Conservation (phyloP, 2,888 invertebrate species). For the Arrhopalites spinosus region DNA sequence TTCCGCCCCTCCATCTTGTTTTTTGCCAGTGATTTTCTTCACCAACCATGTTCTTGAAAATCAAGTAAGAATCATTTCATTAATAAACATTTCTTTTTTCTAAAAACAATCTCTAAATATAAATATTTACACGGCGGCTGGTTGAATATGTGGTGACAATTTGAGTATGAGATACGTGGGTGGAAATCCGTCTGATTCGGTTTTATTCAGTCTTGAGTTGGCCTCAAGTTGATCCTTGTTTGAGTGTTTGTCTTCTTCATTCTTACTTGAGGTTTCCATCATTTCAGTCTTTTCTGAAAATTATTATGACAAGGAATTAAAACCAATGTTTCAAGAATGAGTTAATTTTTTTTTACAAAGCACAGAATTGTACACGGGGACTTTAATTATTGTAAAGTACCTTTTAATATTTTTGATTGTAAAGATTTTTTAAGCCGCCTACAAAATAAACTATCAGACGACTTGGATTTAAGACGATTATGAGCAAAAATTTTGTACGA, state of each 20-base stretch:
- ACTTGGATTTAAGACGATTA: no score
- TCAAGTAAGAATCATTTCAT: slow-evolving; percentile 59
- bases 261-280: not conserved
- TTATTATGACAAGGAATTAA: not conserved
- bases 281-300: not conserved
- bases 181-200: slow-evolving; percentile 57
- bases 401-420: not conserved
- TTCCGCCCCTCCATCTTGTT: slow-evolving; percentile 65
- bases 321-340: not conserved
- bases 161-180: slow-evolving; percentile 54
- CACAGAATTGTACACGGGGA: no score
- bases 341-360: not conserved
- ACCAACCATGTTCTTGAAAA: slow-evolving; percentile 64
- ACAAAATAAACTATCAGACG: no score
- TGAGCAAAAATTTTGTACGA: no score
- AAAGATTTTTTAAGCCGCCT: not conserved
- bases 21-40: slow-evolving; percentile 63
- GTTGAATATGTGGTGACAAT: no score
- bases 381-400: not conserved
- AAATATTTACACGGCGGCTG: no score
- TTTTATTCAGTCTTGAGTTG: not conserved
- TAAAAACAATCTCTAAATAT: no score
- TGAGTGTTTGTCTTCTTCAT: not conserved
- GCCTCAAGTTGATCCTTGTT: not conserved
- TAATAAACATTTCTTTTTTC: no score